A percentile compares a stretch with the other conserved stretches of the same genome.
These are phyloP conservation scores for Pristionchus exspectatus DNA, from an alignment of 2,888 invertebrate genomes.

Conservation along the genomic window DNA sequence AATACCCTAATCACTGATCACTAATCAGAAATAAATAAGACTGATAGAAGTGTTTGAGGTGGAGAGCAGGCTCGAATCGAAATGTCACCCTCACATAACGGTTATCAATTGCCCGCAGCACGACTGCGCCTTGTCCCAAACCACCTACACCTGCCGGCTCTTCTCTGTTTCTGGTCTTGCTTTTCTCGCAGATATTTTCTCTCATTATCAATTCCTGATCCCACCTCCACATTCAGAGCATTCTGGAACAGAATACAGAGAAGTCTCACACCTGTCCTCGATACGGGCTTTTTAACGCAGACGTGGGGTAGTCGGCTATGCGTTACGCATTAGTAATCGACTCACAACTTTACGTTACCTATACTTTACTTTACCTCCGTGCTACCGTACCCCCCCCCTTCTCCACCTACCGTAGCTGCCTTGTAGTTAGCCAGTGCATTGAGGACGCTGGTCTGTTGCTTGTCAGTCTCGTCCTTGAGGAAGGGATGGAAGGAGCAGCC, in stretches of 20 bases:
- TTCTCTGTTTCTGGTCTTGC: no score
- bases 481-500: conserved; percentile 68
- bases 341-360: no score
- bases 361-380: no score
- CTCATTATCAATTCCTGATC: no score
- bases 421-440: conserved; percentile 67
- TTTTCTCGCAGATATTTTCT: no score
- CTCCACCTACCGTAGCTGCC: conserved; percentile 60
- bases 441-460: conserved; percentile 64
- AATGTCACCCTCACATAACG: not conserved
- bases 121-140: not conserved
- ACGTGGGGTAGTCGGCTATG: no score
- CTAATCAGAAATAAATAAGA: not conserved
- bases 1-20: not conserved
- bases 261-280: no score
- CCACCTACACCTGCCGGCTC: not conserved
- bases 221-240: no score
- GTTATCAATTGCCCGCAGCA: not conserved
- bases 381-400: no score
- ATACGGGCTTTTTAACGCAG: no score
- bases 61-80: not conserved
- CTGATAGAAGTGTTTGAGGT: not conserved
- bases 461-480: conserved; percentile 62
- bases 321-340: no score
- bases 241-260: no score